phyloP scores from a whole-genome alignment of 2,797 vertebrate species.

The Alcedo quadribrachys region DNA sequence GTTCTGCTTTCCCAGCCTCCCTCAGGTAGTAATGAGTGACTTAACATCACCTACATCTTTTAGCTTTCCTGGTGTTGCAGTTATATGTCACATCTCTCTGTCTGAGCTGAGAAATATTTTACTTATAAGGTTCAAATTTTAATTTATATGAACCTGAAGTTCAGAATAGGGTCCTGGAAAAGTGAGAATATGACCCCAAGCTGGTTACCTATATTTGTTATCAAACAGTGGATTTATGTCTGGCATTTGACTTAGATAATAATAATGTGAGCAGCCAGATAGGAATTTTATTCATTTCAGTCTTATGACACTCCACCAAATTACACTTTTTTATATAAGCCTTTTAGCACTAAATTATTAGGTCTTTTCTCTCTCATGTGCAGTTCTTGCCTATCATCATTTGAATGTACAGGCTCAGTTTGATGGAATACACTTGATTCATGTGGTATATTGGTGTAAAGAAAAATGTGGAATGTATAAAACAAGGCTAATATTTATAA shows the following conservation, averaged over 20 bases:
- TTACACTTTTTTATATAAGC: neutral
- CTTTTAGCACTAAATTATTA: neutral
- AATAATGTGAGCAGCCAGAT: neutral
- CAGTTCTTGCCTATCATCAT: neutral
- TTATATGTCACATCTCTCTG: neutral
- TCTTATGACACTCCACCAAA: neutral
- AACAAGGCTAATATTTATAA: neutral
- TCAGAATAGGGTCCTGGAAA: neutral
- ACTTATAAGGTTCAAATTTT: neutral
- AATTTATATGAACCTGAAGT: neutral
- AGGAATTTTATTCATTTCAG: neutral
- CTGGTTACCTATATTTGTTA: neutral
- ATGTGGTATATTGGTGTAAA: neutral
- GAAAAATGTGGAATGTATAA: neutral
- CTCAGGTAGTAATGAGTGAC: conserved; percentile 45
- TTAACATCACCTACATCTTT: neutral
- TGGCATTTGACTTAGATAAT: neutral
- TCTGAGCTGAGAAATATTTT: neutral
- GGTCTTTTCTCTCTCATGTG: neutral
- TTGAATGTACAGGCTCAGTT: neutral
- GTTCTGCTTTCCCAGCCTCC: conserved; percentile 9
- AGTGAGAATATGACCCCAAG: neutral
- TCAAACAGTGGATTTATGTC: neutral
- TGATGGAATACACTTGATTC: neutral
- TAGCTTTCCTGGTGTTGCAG: neutral